phyloP scores from a whole-genome alignment of 2,113 vertebrate species.

The Sceloporus undulatus region DNA sequence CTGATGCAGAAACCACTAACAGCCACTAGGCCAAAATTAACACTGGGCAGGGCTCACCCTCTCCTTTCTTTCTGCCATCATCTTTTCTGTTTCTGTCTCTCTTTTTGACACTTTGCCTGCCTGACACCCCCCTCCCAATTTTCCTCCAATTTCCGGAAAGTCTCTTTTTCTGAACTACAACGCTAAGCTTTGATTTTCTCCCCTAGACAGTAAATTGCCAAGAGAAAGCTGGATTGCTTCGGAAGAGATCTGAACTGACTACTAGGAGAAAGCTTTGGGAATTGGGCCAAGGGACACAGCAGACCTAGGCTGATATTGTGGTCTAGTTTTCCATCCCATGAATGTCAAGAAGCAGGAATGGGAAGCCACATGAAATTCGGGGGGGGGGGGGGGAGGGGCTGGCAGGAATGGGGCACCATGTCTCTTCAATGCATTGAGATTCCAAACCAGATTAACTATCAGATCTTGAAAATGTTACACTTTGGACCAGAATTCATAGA shows the following conservation, averaged over 20 bases:
- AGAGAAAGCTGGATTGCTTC: background rate
- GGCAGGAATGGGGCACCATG: background rate
- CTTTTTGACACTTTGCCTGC: background rate
- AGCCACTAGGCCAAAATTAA: background rate
- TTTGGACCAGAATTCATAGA: background rate
- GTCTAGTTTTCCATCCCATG: background rate
- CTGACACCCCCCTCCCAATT: too few species aligned
- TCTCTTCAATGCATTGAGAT: background rate
- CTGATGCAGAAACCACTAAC: too few species aligned
- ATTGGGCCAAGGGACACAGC: background rate
- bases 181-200: background rate
- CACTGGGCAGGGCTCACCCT: background rate
- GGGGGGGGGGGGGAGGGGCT: too few species aligned
- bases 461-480: background rate
- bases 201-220: background rate
- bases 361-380: too few species aligned
- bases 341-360: background rate
- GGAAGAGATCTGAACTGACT: background rate
- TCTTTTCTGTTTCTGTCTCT: background rate
- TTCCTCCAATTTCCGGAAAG: too few species aligned
- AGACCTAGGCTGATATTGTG: background rate
- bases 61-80: background rate
- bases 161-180: too few species aligned
- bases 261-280: background rate
- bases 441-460: background rate